Percentiles rank a stretch among this genome's conserved stretches.
phyloP scores from a whole-genome alignment of 1,140 invertebrate genomes.

The Nixonia krombeini region DNA sequence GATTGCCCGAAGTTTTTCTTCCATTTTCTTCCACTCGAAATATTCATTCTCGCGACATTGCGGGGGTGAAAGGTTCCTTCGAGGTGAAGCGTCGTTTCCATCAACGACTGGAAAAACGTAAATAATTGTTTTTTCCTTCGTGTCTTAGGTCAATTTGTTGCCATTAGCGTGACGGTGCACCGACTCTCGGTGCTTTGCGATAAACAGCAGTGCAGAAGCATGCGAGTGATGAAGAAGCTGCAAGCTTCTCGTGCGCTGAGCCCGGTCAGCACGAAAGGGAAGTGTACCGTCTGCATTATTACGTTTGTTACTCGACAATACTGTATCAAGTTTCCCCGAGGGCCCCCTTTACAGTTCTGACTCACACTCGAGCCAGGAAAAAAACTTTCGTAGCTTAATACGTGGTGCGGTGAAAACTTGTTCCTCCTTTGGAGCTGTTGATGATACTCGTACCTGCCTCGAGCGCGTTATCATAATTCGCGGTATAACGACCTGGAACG shows the following conservation, averaged over 20 bases:
- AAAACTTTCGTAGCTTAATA: constrained; percentile 8
- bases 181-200: constrained; percentile 10
- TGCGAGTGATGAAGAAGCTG: neutral
- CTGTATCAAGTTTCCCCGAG: constrained; percentile 6
- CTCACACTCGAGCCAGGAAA: constrained; percentile 10
- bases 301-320: constrained; percentile 28
- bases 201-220: constrained; percentile 17
- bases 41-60: neutral
- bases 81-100: neutral
- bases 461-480: neutral
- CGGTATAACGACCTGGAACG: neutral
- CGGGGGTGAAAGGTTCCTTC: neutral
- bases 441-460: neutral
- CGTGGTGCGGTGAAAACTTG: constrained; percentile 8
- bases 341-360: constrained; percentile 16
- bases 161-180: constrained; percentile 20
- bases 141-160: constrained; percentile 25
- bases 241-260: constrained; percentile 6
- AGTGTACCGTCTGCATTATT: constrained; percentile 34
- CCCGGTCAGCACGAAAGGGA: constrained; percentile 19
- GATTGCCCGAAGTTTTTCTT: neutral
- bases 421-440: neutral
- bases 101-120: neutral
- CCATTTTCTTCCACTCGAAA: neutral
- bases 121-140: neutral